These are phyloP conservation scores for Spodoptera exigua DNA, from an alignment of 2,888 invertebrate species.

Conservation along the genomic window DNA sequence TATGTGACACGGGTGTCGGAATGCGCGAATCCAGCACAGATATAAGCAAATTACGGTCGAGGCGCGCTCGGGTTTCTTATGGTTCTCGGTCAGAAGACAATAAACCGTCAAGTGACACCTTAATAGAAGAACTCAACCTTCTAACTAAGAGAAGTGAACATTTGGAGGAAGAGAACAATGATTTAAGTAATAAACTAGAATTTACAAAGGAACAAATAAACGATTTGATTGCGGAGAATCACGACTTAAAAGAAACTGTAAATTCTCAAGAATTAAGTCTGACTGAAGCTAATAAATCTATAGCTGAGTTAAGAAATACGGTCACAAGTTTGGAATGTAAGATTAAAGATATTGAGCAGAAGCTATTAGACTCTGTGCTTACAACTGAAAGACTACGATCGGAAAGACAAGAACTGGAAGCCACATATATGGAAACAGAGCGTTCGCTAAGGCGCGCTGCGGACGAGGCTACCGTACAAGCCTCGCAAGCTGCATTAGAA, in stretches of 20 bases:
- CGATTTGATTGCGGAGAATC: conserved; percentile 71
- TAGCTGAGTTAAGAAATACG: conserved; percentile 69
- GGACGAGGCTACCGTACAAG: conserved; percentile 92
- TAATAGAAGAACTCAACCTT: conserved; percentile 87
- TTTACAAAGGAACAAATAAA: conserved; percentile 75
- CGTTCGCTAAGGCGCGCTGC: conserved; percentile 91
- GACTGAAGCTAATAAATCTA: conserved; percentile 68
- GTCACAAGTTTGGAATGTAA: conserved; percentile 68
- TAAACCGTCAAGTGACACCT: conserved; percentile 87
- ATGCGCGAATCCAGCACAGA: conserved; percentile 73
- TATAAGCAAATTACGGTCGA: conserved; percentile 75
- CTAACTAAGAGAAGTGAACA: conserved; percentile 72
- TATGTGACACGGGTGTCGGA: conserved; percentile 76
- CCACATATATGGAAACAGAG: conserved; percentile 84
- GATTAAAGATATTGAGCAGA: conserved; percentile 75
- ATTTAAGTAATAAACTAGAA: conserved; percentile 83
- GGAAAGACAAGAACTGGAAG: conserved; percentile 81
- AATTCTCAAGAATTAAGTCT: conserved; percentile 67
- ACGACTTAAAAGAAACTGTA: conserved; percentile 69
- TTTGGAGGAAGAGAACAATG: conserved; percentile 75
- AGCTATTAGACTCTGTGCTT: conserved; percentile 69
- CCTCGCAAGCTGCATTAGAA: conserved; percentile 93
- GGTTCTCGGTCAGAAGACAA: conserved; percentile 81
- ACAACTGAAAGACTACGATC: conserved; percentile 73
- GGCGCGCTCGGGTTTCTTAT: conserved; percentile 81